Evolutionary conservation across 2,888 invertebrate genomes (phyloP).

Genomic region (Apoderus coryli): DNA sequence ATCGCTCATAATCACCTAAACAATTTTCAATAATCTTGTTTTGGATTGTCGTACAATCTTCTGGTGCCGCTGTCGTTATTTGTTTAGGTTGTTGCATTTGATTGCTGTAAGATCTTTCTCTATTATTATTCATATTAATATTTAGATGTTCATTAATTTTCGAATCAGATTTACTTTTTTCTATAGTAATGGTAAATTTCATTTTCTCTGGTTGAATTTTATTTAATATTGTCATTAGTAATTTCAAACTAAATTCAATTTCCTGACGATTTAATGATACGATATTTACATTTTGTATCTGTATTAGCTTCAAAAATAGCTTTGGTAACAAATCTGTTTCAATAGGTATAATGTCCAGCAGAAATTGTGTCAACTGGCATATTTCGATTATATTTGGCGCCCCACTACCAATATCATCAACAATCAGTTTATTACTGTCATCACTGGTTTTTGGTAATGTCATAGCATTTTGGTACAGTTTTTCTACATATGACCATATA

Average conservation of each 20-base stretch:
- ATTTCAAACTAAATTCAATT: constrained; percentile 46
- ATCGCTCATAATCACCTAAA: constrained; percentile 29
- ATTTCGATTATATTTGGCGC: constrained; percentile 52
- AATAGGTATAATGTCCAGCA: constrained; percentile 58
- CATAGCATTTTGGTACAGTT: constrained; percentile 40
- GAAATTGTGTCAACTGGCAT: constrained; percentile 56
- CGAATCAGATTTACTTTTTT: constrained; percentile 54
- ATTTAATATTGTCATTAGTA: constrained; percentile 59
- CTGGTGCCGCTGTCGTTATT: too few relatives aligned
- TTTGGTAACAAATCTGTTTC: constrained; percentile 69
- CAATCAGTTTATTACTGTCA: constrained; percentile 25
- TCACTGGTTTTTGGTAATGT: constrained; percentile 23
- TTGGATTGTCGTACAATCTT: constrained; percentile 27
- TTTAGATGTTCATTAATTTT: constrained; percentile 38
- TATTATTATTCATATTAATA: constrained; percentile 25
- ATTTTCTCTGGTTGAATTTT: constrained; percentile 48
- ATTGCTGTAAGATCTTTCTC: constrained; percentile 33
- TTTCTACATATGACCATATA: constrained; percentile 68
- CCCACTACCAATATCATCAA: constrained; percentile 45
- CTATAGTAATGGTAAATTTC: constrained; percentile 28
- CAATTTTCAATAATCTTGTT: constrained; percentile 31
- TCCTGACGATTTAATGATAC: constrained; percentile 42
- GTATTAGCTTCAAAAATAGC: constrained; percentile 51
- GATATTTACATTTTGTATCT: constrained; percentile 43
- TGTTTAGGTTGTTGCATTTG: too few relatives aligned